phyloP scores from a whole-genome alignment of 2,797 vertebrate species.

The Xerus rutilus region DNA sequence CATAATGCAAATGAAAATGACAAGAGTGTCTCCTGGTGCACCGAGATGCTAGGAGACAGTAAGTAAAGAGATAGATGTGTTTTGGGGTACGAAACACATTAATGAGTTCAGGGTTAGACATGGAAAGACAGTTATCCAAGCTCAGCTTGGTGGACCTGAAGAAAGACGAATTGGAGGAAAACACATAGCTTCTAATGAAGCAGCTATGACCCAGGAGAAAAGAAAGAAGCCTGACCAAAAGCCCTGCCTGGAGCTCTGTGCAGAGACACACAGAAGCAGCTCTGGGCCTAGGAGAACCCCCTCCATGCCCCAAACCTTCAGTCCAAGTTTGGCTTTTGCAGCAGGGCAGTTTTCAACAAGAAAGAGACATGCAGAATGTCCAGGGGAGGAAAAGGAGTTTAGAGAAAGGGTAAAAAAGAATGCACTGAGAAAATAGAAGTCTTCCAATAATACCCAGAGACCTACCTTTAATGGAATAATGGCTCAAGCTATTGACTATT shows the following conservation, averaged over 20 bases:
- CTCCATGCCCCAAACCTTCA: not conserved
- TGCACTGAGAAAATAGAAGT: not conserved
- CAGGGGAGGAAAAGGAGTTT: not conserved
- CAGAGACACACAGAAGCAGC: not conserved
- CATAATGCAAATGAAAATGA: not conserved
- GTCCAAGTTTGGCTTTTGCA: not conserved
- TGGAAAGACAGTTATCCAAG: not conserved
- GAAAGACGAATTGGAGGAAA: not conserved
- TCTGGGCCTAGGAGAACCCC: not conserved
- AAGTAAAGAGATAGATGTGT: not conserved
- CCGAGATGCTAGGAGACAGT: not conserved
- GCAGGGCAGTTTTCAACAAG: not conserved
- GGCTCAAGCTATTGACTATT: not conserved
- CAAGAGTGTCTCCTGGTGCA: not conserved
- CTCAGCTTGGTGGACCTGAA: not conserved
- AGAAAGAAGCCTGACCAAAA: not conserved
- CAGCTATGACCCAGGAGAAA: not conserved
- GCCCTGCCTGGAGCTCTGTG: not conserved
- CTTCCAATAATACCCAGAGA: not conserved
- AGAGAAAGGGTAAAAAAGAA: not conserved
- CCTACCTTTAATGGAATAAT: not conserved
- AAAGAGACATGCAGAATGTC: not conserved
- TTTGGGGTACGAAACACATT: not conserved
- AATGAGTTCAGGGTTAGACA: not conserved
- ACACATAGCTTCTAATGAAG: not conserved